Evolutionary conservation across 2,888 invertebrate genomes (phyloP), one percentile per base, ranked within the genome.

Genomic region (Odontomyia ornata): DNA sequence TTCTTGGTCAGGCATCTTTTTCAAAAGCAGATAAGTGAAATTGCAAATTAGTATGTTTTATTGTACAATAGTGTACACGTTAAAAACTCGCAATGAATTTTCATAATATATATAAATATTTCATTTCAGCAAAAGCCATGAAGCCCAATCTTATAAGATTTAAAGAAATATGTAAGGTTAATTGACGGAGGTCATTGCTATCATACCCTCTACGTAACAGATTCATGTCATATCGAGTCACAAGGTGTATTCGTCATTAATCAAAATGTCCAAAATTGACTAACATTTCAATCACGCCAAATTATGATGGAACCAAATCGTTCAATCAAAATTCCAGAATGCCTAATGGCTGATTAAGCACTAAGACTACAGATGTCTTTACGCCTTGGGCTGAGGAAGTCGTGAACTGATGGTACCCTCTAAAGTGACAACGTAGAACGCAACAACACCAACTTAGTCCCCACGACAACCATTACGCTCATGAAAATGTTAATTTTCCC

Each of bases 241-340:
- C 56, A 27, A 52, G 30, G 30, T 72, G 72, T 57, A 72, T 57
- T 30, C 36, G 60, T 73, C 57, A 73, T 73, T 60, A 73, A 73
- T 73, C 73, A 73, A 57, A 57, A 21, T 21, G 36, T 57, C 36
- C 7, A 36, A 57, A n/a, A 60, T 57, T 57, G 18, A 73, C 13
- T 73, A 23, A 73, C 69, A 47, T 69, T 57, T 36, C 23, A 73
- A 73, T 73, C 57, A 73, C 23, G 23, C 36, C 60, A 60, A 73
- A 36, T 60, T 73, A 73, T 73, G 71, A 52, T 56, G 57, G 21
- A 21, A 60, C 36, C 57, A 57, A 73, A 57, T 36, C 57, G 60
- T 73, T 73, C 43, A 73, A 73, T 73, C 60, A 60, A 57, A 73
- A 73, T 60, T 36, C 60, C 57, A 18, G 57, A 73, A 73, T 73